Percentiles rank a stretch among this genome's conserved stretches.
Evolutionary conservation across 2,888 invertebrate genomes (phyloP).

Genomic region (Onthophagus sagittarius): DNA sequence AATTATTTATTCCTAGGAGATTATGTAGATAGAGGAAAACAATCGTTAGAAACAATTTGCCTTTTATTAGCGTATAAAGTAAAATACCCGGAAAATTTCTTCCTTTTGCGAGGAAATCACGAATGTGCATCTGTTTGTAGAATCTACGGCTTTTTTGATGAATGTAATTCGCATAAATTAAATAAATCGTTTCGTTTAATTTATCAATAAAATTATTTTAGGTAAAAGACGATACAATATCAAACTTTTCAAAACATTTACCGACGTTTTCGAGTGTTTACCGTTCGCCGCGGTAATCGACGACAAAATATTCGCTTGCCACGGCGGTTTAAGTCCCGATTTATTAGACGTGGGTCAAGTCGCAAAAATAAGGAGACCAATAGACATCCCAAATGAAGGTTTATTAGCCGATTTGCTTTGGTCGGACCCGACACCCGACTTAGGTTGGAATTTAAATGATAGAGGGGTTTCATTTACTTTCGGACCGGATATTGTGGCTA

Average conservation of each 20-base stretch:
- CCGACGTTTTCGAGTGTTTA: constrained; percentile 43
- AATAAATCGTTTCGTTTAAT: not conserved
- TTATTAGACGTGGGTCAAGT: constrained; percentile 39
- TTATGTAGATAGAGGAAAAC: constrained; percentile 63
- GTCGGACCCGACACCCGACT: constrained; percentile 37
- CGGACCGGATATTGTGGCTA: constrained; percentile 38
- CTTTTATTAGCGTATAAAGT: constrained; percentile 64
- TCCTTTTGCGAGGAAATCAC: constrained; percentile 63
- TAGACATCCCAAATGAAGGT: constrained; percentile 35
- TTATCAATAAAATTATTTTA: constrained; percentile 18
- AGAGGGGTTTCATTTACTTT: constrained; percentile 40
- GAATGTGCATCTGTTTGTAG: constrained; percentile 65
- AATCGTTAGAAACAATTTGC: constrained; percentile 63
- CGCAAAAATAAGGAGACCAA: constrained; percentile 36
- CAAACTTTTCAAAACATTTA: constrained; percentile 44
- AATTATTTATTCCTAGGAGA: constrained; percentile 63
- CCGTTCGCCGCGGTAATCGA: constrained; percentile 44
- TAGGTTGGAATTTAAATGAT: constrained; percentile 39
- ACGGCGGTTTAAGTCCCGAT: constrained; percentile 44
- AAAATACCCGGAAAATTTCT: constrained; percentile 68
- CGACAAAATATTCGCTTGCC: constrained; percentile 44
- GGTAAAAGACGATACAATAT: constrained; percentile 44
- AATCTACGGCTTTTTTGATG: constrained; percentile 63
- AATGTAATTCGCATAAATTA: constrained; percentile 48
- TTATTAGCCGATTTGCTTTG: constrained; percentile 40